Evolutionary conservation across 2,888 invertebrate genomes (phyloP).

Genomic region (Sceliomorpha sp.): DNA sequence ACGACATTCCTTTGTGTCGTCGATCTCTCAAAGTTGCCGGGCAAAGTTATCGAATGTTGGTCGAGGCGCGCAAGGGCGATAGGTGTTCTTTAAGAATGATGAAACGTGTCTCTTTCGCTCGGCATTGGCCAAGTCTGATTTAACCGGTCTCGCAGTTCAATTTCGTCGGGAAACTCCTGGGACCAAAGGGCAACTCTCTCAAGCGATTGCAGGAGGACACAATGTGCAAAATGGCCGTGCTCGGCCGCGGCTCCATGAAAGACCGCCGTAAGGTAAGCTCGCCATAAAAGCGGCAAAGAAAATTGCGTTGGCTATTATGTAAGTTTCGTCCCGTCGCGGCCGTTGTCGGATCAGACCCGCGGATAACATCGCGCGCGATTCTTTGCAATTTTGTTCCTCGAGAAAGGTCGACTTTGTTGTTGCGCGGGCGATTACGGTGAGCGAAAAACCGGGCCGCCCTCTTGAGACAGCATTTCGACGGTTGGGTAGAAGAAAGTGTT

Average conservation of each 20-base stretch:
- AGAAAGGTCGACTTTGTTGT: too few relatives aligned
- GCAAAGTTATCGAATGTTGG: slow-evolving; percentile 5
- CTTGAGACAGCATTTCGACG: too few relatives aligned
- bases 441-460: too few relatives aligned
- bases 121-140: slow-evolving; percentile 43
- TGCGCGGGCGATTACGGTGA: too few relatives aligned
- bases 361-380: slow-evolving; percentile 54
- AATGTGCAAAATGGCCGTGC: slow-evolving; percentile 97
- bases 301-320: slow-evolving; percentile 46
- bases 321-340: slow-evolving; percentile 20
- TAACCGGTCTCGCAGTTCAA: slow-evolving; percentile 87
- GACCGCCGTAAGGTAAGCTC: slow-evolving; percentile 90
- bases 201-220: slow-evolving; percentile 96
- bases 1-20: too few relatives aligned
- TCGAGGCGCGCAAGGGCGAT: slow-evolving; percentile 16
- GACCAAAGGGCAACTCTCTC: slow-evolving; percentile 95
- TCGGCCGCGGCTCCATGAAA: slow-evolving; percentile 96
- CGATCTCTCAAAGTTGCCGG: slow-evolving; percentile 6
- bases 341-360: slow-evolving; percentile 32
- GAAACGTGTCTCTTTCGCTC: slow-evolving; percentile 22
- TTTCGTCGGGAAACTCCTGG: slow-evolving; percentile 96
- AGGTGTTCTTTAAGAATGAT: slow-evolving; percentile 33
- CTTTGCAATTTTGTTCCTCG: slow-evolving; percentile 19
- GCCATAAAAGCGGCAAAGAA: slow-evolving; percentile 47
- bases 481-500: too few relatives aligned